These are phyloP conservation scores for Clarias pachynema DNA, from an alignment of 2,797 vertebrate genomes.

Conservation along the genomic window DNA sequence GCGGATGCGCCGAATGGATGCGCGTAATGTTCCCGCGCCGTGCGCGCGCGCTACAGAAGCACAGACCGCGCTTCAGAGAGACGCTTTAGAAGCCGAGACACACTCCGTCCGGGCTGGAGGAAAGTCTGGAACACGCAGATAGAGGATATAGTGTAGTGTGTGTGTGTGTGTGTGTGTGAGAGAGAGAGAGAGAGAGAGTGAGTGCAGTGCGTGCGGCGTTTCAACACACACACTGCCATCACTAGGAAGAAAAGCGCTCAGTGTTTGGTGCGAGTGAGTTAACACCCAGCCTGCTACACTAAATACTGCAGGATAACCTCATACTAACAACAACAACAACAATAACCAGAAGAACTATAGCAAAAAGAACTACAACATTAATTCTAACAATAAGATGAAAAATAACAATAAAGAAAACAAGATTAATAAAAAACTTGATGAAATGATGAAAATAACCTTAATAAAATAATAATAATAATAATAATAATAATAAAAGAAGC, in stretches of 20 bases:
- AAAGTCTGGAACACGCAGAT: not conserved
- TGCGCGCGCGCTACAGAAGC: not conserved
- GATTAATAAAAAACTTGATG: too few species aligned
- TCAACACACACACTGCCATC: constrained; percentile 10
- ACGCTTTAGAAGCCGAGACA: not conserved
- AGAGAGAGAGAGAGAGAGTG: not conserved
- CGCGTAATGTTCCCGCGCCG: constrained; percentile 1
- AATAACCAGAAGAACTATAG: too few species aligned
- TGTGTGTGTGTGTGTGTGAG: constrained; percentile 1
- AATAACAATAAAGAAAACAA: too few species aligned
- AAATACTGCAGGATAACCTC: too few species aligned
- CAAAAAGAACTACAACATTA: too few species aligned
- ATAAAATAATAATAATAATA: too few species aligned
- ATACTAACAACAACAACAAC: too few species aligned
- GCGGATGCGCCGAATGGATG: not conserved
- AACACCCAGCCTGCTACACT: not conserved
- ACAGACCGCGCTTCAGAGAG: not conserved
- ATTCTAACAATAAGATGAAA: too few species aligned
- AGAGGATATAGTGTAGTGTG: not conserved
- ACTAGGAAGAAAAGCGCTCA: not conserved
- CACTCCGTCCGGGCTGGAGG: not conserved
- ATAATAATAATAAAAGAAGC: too few species aligned
- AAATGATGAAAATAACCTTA: too few species aligned
- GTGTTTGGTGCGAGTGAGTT: not conserved
- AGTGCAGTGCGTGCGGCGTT: not conserved